Base-by-base conservation (phyloP, 2,113 vertebrate genomes). In the Tetrao urogallus region DNA sequence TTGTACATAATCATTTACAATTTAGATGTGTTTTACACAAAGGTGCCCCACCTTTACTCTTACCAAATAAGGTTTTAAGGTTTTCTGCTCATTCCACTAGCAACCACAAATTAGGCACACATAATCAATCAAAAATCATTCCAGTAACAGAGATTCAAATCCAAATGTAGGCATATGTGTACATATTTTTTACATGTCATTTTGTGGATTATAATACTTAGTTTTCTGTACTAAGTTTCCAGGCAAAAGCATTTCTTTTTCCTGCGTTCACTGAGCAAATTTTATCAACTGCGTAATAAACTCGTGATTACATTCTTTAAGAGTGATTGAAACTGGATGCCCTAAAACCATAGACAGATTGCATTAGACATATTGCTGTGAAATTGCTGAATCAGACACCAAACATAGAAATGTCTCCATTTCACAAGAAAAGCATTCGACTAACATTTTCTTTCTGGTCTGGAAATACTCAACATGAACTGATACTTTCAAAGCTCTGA, bases 321-420 rank as follows among this genome's bases (percentile, higher is more conserved):
- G 30, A 83, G 42, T 86, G 57, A 85, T n/a, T 90, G 89, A 93
- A 91, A 85, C 11, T 78, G 48, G 16, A 89, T 78, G 56, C 56
- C 52, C 10, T 48, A 83, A 92, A 93, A 47, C 42, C 57, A 57
- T 60, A 80, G n/a, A 87, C 38, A 72, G 67, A 89, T 80, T 94
- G 27, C 43, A 74, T 74, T 92, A 90, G 42, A 83, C 25, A 34
- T 70, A 64, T 76, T 79, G 56, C 89, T 85, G 56, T 91, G 87
- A 95, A 89, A 82, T 81, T 88, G 65, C 84, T 92, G 85, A 94
- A 77, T 91, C 79, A 86, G 57, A 80, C 47, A 88, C 22, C 47
- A 92, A 18, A 27, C 64, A 45, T 43, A 82, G 64, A 85, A 91
- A 86, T 22, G 47, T 74, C 38, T 95, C 66, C 24, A 47, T 93